phyloP scores from a whole-genome alignment of 2,888 invertebrate species.

The Copidosoma aretas region DNA sequence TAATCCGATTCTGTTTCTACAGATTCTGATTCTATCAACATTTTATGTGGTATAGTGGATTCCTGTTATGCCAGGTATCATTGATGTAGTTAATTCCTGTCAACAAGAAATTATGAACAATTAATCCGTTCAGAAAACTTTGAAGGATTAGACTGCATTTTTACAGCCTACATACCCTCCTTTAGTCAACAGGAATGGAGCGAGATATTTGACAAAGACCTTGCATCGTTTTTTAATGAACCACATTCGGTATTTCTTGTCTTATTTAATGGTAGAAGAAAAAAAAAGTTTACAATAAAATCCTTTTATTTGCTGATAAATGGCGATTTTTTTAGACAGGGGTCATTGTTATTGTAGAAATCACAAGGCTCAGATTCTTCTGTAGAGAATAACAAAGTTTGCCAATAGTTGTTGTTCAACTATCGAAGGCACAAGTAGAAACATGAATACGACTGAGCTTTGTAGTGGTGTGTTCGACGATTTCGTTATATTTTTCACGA shows the following conservation, averaged over 20 bases:
- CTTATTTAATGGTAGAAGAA: constrained; percentile 85
- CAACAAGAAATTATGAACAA: constrained; percentile 96
- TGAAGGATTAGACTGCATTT: constrained; percentile 94
- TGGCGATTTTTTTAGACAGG: constrained; percentile 75
- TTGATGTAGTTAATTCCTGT: constrained; percentile 98
- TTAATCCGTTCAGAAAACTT: constrained; percentile 83
- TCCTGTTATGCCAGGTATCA: constrained; percentile 98
- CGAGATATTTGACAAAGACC: constrained; percentile 95
- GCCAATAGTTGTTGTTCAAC: constrained; percentile 98
- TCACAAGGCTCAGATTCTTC: constrained; percentile 93
- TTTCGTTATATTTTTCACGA: constrained; percentile 99
- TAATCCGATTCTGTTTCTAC: constrained; percentile 24
- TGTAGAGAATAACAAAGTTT: constrained; percentile 99
- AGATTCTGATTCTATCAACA: constrained; percentile 99
- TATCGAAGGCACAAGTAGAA: constrained; percentile 96
- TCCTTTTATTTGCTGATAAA: background rate
- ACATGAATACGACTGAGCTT: constrained; percentile 97
- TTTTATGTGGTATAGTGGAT: constrained; percentile 96
- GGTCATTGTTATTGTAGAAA: constrained; percentile 94
- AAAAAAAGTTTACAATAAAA: constrained; percentile 16
- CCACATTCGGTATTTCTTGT: constrained; percentile 97
- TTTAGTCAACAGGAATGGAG: constrained; percentile 94
- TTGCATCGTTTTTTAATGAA: constrained; percentile 97
- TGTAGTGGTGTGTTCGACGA: constrained; percentile 99
- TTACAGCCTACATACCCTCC: constrained; percentile 97